Evolutionary conservation across 53 echinoderm and acorn worm species (phyloP).

Genomic region (Holothuria leucospilota): DNA sequence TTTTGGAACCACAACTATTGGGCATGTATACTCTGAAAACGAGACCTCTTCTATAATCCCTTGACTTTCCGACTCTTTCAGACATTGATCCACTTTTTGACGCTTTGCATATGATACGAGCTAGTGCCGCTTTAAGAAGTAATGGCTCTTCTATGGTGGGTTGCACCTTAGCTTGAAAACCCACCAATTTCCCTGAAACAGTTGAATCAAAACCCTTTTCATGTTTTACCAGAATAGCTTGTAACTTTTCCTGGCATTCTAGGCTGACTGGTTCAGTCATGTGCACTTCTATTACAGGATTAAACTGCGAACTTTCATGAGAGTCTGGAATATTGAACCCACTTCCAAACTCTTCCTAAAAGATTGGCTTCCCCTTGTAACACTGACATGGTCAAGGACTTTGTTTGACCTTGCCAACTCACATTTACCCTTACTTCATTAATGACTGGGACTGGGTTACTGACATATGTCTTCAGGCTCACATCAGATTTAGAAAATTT

Average conservation of each 20-base stretch:
- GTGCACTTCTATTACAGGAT: not conserved
- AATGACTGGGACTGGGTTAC: constrained; percentile 7
- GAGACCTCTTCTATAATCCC: constrained; percentile 53
- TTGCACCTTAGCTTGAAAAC: constrained; percentile 66
- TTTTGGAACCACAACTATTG: too few species aligned
- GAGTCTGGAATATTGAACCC: not conserved
- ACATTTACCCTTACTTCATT: too few species aligned
- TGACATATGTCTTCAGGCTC: too few species aligned
- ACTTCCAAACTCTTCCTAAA: constrained; percentile 41
- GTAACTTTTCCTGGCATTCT: not conserved
- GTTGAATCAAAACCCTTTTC: not conserved
- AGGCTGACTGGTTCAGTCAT: not conserved
- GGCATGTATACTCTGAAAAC: constrained; percentile 65
- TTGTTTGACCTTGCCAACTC: too few species aligned
- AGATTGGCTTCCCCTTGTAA: constrained; percentile 51
- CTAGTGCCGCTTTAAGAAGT: constrained; percentile 64
- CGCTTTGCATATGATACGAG: constrained; percentile 61
- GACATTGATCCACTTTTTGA: constrained; percentile 39
- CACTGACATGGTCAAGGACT: too few species aligned
- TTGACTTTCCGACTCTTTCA: constrained; percentile 54
- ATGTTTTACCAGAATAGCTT: too few species aligned
- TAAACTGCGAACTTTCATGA: too few species aligned
- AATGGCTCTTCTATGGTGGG: constrained; percentile 25
- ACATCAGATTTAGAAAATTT: too few species aligned
- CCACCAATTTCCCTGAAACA: not conserved